Percentiles rank a stretch among this genome's conserved stretches.
Evolutionary conservation across 2,797 vertebrate genomes (phyloP).

Genomic region (Rachycentron canadum): DNA sequence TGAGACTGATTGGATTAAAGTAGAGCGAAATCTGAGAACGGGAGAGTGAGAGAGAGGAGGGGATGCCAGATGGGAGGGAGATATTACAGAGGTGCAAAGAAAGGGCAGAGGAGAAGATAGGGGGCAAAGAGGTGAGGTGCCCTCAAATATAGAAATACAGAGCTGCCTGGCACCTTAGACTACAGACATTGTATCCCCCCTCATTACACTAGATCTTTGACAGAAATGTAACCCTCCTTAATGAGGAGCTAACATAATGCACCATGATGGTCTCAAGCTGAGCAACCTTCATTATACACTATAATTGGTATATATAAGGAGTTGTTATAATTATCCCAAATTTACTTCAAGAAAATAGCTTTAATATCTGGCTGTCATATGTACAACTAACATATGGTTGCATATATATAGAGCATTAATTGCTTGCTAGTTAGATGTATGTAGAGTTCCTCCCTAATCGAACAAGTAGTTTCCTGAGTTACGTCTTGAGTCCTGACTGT

Average conservation of each 20-base stretch:
- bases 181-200: not conserved
- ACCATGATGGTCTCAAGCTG: not conserved
- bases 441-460: not conserved
- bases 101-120: conserved; percentile 10
- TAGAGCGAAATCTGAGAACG: conserved; percentile 65
- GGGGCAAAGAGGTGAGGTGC: not conserved
- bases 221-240: not conserved
- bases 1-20: conserved; percentile 79
- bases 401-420: not conserved
- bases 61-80: conserved; percentile 2
- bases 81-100: conserved; percentile 24
- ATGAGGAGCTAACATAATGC: not conserved
- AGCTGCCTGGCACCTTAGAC: conserved; percentile 3
- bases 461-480: not conserved
- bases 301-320: not conserved
- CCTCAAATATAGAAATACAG: conserved; percentile 4
- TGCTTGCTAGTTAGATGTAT: not conserved
- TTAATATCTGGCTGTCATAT: not conserved
- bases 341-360: not conserved
- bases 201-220: not conserved
- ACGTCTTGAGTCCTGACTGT: conserved; percentile 16
- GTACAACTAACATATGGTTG: too few relatives aligned
- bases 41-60: conserved; percentile 2
- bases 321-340: not conserved
- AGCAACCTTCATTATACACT: not conserved